Conservation (phyloP, 2,113 vertebrate genomes). For the Oncorhynchus masou region DNA sequence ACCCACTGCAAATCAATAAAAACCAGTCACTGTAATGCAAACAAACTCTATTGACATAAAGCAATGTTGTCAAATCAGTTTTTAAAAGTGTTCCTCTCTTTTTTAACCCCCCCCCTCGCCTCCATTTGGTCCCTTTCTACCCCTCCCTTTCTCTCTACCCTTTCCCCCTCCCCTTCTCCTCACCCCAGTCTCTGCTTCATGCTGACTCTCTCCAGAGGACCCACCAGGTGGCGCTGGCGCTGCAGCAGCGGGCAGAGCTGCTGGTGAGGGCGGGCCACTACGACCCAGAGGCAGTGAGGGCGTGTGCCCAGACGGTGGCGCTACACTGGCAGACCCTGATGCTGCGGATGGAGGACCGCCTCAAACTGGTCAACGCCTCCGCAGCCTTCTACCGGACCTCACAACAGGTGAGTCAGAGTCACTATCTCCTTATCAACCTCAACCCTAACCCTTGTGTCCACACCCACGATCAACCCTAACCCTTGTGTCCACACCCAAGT, state of each 20-base stretch:
- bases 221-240: slow-evolving; percentile 96
- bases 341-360: slow-evolving; percentile 96
- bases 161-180: background rate
- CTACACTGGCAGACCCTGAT: slow-evolving; percentile 98
- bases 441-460: background rate
- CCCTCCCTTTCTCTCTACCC: too few species aligned
- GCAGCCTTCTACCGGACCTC: slow-evolving; percentile 98
- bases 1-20: background rate
- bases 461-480: too few species aligned
- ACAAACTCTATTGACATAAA: background rate
- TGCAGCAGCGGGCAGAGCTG: slow-evolving; percentile 95
- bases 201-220: slow-evolving; percentile 98
- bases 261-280: slow-evolving; percentile 95
- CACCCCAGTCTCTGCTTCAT: slow-evolving; percentile 90
- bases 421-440: background rate
- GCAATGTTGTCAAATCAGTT: background rate
- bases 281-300: slow-evolving; percentile 89
- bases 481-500: too few species aligned
- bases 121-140: background rate
- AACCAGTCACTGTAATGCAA: background rate
- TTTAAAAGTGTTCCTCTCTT: background rate
- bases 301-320: slow-evolving; percentile 95
- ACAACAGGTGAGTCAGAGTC: slow-evolving; percentile 83
- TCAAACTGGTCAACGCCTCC: slow-evolving; percentile 96
- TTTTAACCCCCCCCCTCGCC: background rate